Conservation (phyloP, 2,888 invertebrate genomes). For the Cerceris rybyensis region DNA sequence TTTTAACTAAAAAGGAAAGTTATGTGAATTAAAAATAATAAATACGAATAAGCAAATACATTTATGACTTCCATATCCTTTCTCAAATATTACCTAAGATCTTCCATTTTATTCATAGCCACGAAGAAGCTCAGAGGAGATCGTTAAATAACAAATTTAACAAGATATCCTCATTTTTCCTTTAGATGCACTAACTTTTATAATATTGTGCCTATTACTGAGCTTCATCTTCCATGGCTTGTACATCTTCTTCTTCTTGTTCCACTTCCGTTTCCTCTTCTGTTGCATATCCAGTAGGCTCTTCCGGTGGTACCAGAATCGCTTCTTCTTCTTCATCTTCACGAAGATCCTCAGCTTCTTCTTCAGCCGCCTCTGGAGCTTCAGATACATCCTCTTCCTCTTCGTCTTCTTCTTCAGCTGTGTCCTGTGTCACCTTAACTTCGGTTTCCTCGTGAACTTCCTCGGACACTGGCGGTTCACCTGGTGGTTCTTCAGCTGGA, state of each 20-base stretch:
- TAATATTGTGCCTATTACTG: not conserved
- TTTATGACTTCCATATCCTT: not conserved
- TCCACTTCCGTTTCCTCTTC: conserved; percentile 44
- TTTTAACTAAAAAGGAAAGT: not conserved
- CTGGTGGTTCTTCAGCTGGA: not conserved
- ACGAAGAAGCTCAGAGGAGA: too few relatives aligned
- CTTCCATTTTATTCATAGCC: not conserved
- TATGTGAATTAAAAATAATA: conserved; percentile 13
- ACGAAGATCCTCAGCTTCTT: conserved; percentile 1
- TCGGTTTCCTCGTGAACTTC: conserved; percentile 36
- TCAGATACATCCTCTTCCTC: conserved; percentile 13
- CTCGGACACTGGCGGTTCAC: not conserved
- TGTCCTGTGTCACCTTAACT: not conserved
- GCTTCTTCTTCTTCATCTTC: not conserved
- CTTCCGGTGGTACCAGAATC: not conserved
- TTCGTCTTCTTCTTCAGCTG: conserved; percentile 31
- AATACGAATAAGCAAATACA: not conserved
- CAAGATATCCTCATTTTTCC: not conserved
- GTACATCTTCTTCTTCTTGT: conserved; percentile 19
- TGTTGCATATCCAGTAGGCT: conserved; percentile 6
- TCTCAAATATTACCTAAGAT: not conserved
- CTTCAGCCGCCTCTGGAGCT: conserved; percentile 17
- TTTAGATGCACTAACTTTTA: not conserved
- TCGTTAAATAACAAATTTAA: too few relatives aligned
- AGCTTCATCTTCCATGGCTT: conserved; percentile 4